Evolutionary conservation across 2,797 vertebrate species (phyloP), one percentile per base, ranked within the genome.

Genomic region (Potorous gilbertii): DNA sequence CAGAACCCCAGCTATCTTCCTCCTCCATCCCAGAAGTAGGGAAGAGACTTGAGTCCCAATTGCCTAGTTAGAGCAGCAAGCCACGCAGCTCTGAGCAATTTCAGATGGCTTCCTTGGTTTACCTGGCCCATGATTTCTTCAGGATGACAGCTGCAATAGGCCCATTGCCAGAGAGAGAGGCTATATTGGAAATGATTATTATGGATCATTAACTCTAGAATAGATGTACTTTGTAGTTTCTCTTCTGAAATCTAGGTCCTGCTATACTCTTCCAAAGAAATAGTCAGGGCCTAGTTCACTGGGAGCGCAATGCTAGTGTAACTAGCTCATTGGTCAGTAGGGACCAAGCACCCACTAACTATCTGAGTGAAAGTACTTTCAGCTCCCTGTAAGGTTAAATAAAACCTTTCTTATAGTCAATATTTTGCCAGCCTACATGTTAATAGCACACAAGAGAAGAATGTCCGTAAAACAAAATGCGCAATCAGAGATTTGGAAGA

Each of bases 121-220:
- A 93, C 93, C 96, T 90, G 95, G 95, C 94, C 95, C 34, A 91
- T 57, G 94, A 40, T 93, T n/a, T 34, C 74, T 31, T 90, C 40
- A 46, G 55, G 3, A 12, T 81, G 92, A 90, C 94, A 93, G 91
- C 95, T 94, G 54, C 93, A 3, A 0, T 0, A 50, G 46, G 93
- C 54, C 91, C 93, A 91, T 91, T 74, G 95, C 95, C 95, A 94
- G 92, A 96, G 90, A 96, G 90, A 96, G n/a, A n/a, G 10, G 59
- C 90, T 62, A 74, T 94, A 91, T 55, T 97, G 92, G 94, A 94
- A 89, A 87, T 0, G 56, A 96, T 92, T 28, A 40, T n/a, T 74
- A 14, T n/a, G 81, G 57, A 96, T 55, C 74, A 91, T 40, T 40
- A 92, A n/a, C 50, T 95, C 50, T 92, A 90, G 62, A 57, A 95